Percentiles rank a stretch among this genome's conserved stretches.
Evolutionary conservation across 2,888 invertebrate genomes (phyloP).

Genomic region (Apamea crenata): DNA sequence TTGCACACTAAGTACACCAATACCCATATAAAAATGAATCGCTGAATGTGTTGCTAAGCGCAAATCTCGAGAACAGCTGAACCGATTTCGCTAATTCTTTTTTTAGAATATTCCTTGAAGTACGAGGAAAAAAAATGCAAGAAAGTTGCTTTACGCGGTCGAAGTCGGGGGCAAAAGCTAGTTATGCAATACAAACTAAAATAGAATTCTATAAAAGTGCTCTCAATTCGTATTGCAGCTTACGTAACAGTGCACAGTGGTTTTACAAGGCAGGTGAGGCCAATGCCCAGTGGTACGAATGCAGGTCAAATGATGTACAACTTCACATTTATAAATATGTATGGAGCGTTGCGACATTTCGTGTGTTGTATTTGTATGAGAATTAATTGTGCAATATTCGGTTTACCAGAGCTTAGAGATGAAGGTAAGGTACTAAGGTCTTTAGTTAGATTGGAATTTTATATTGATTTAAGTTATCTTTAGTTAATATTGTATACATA

Average conservation of each 20-base stretch:
- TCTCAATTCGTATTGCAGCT: conserved; percentile 40
- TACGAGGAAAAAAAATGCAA: no score
- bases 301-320: conserved; percentile 66
- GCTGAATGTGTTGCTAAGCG: no score
- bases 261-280: conserved; percentile 41
- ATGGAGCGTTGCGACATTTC: conserved; percentile 46
- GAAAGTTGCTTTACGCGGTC: no score
- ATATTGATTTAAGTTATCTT: neutral
- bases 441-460: neutral
- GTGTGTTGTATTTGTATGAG: conserved; percentile 36
- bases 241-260: conserved; percentile 50
- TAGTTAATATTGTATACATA: no score
- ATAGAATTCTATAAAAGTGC: conserved; percentile 36
- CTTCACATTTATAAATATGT: conserved; percentile 27
- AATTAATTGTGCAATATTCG: conserved; percentile 34
- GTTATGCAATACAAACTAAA: conserved; percentile 23
- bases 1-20: no score
- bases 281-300: conserved; percentile 59
- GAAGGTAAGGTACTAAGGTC: neutral
- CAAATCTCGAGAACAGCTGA: no score
- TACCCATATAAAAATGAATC: no score
- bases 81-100: no score
- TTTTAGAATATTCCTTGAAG: no score
- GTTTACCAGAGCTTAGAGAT: neutral
- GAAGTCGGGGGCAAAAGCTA: no score